Evolutionary conservation across 2,797 vertebrate species (phyloP).

Genomic region (Bryconaethiops microstoma): DNA sequence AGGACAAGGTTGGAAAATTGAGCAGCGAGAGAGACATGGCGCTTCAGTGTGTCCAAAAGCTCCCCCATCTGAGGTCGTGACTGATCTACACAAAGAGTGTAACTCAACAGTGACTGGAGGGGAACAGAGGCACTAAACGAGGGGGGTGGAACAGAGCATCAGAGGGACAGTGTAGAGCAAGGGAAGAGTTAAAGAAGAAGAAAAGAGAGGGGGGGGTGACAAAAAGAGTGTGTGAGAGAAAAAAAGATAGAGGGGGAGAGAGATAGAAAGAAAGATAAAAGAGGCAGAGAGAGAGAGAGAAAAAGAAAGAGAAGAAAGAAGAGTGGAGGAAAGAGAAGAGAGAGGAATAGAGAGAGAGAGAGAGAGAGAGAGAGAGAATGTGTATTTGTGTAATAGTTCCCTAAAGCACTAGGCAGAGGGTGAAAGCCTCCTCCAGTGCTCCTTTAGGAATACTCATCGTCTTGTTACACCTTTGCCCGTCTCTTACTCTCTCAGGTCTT

Average conservation of each 20-base stretch:
- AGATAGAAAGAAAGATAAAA: not conserved
- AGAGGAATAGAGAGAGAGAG: not conserved
- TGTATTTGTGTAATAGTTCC: not conserved
- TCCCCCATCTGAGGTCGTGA: slow-evolving; percentile 21
- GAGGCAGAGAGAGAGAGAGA: not conserved
- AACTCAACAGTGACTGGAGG: slow-evolving; percentile 6
- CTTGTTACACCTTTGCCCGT: slow-evolving; percentile 48
- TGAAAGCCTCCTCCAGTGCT: slow-evolving; percentile 50
- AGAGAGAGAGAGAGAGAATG: not conserved
- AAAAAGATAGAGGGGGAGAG: not conserved
- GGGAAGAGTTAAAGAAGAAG: not conserved
- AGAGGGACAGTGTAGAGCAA: slow-evolving; percentile 48
- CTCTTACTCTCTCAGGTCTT: slow-evolving; percentile 50
- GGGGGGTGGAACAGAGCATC: not conserved
- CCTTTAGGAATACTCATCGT: slow-evolving; percentile 57
- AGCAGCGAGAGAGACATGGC: not conserved
- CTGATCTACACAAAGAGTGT: not conserved
- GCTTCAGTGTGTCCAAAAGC: slow-evolving; percentile 12
- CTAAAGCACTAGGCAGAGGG: slow-evolving; percentile 40
- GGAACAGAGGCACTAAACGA: slow-evolving; percentile 7
- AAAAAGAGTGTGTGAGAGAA: not conserved
- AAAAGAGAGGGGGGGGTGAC: not conserved
- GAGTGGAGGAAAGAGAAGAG: not conserved
- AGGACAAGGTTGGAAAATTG: slow-evolving; percentile 26
- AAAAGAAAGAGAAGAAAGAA: not conserved